phyloP scores from a whole-genome alignment of 2,113 vertebrate species.

The Tor tambroides region DNA sequence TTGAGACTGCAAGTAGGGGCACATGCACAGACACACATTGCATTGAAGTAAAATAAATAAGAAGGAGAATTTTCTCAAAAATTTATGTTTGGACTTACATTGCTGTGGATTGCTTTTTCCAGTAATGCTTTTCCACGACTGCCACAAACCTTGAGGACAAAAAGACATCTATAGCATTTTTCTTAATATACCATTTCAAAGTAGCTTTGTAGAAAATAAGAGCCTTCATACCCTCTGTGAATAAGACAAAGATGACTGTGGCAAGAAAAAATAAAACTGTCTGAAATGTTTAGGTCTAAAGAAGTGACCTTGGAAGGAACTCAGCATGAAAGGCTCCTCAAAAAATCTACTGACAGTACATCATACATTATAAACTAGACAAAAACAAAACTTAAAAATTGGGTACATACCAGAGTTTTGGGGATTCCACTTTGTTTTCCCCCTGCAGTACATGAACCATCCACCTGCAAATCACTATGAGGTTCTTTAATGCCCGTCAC shows the following conservation, averaged over 20 bases:
- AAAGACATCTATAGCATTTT: neutral
- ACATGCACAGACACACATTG: too few relatives aligned
- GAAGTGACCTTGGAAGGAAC: neutral
- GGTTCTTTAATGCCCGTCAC: constrained; percentile 80
- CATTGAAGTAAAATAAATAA: neutral
- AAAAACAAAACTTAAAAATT: neutral
- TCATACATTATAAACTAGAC: neutral
- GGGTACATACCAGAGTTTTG: constrained; percentile 49
- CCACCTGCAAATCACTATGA: constrained; percentile 22
- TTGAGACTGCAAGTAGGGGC: too few relatives aligned
- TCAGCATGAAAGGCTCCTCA: neutral
- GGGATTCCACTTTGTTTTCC: constrained; percentile 55
- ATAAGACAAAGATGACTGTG: too few relatives aligned
- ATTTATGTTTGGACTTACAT: constrained; percentile 73
- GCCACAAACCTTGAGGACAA: constrained; percentile 72
- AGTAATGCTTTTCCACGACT: constrained; percentile 87
- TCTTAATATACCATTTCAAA: neutral
- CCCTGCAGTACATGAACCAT: neutral
- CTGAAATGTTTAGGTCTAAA: neutral
- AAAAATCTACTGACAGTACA: neutral
- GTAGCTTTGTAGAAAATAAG: neutral
- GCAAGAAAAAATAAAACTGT: neutral
- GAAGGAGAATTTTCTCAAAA: neutral
- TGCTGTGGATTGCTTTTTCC: constrained; percentile 85
- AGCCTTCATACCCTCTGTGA: neutral